A percentile compares a stretch with the other conserved stretches of the same genome.
phyloP scores from a whole-genome alignment of 2,888 invertebrate species.

The Amiota minor region DNA sequence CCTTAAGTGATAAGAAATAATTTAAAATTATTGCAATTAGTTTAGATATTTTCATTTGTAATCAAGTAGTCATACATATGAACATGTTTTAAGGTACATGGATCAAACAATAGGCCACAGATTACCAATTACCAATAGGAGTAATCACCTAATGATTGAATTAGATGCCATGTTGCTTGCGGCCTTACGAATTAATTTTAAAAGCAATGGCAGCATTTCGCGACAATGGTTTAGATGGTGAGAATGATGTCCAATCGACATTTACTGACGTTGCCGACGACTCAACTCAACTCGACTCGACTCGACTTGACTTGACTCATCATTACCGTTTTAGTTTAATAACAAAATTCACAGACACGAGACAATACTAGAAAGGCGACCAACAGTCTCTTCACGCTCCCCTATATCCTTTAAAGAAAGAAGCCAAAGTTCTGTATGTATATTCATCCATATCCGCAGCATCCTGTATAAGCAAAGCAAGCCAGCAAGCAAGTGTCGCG shows the following conservation, averaged over 20 bases:
- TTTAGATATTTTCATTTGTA: no score
- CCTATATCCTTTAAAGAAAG: constrained; percentile 27
- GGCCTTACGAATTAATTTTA: constrained; percentile 47
- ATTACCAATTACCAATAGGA: no score
- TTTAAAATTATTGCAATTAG: no score
- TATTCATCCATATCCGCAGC: constrained; percentile 50
- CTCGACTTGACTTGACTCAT: constrained; percentile 5
- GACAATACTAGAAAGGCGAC: neutral
- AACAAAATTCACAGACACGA: constrained; percentile 13
- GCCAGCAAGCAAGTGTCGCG: constrained; percentile 24
- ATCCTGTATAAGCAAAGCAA: constrained; percentile 42
- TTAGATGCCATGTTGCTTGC: no score
- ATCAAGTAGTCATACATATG: no score
- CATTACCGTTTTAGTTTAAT: constrained; percentile 25
- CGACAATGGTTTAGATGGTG: constrained; percentile 59
- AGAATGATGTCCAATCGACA: constrained; percentile 46
- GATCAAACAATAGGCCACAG: no score
- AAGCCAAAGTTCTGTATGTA: constrained; percentile 60
- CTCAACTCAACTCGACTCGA: no score
- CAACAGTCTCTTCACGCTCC: neutral
- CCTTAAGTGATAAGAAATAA: no score
- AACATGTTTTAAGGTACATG: no score
- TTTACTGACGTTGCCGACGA: no score
- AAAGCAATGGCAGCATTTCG: constrained; percentile 60
- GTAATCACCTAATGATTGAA: no score